Evolutionary conservation across 92 coral and sea anemone genomes (phyloP), one percentile per base, ranked within the genome.

Genomic region (Meandrina meandrites): DNA sequence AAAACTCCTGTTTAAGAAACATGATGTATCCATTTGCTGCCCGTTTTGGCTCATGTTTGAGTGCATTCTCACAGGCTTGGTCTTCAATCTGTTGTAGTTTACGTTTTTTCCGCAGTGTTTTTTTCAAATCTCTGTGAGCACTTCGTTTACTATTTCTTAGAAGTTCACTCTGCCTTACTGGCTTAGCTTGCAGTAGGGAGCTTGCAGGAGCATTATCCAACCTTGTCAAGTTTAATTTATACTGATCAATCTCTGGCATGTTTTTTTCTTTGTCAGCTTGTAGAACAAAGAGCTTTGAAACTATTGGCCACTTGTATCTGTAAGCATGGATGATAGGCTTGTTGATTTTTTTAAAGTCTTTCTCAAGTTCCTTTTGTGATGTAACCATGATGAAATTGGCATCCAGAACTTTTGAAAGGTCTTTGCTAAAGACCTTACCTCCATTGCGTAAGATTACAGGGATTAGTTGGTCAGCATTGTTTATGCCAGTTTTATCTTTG

Each of bases 1-100:
- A 22, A 21, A 15, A 79, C 34, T 79, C 48, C 70, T 60, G 27
- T 60, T 57, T 79, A 34, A 50, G 77, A 21, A 68, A 86, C 21
- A 86, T 60, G 53, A 86, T 79, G 71, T 78, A 79, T 21, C 89
- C 79, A 86, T 86, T 78, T 68, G 89, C 89, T 77, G 89, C 19
- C 51, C 89, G 78, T 67, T 86, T 78, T 12, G 81, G 88, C 58
- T 84, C 51, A 31, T 54, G 48, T 74, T 84, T 42, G 57, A 75
- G 88, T n/a, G n/a, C n/a, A n/a, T n/a, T n/a, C n/a, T n/a, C n/a
- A n/a, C n/a, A n/a, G n/a, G n/a, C n/a, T n/a, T n/a, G n/a, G n/a
- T n/a, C n/a, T n/a, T n/a, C n/a, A n/a, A n/a, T n/a, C n/a, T n/a
- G n/a, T n/a, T n/a, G n/a, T n/a, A n/a, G n/a, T n/a, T n/a, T n/a